These are phyloP conservation scores for Pocillopora grandis DNA, from an alignment of 92 coral and sea anemone genomes.

Conservation along the genomic window DNA sequence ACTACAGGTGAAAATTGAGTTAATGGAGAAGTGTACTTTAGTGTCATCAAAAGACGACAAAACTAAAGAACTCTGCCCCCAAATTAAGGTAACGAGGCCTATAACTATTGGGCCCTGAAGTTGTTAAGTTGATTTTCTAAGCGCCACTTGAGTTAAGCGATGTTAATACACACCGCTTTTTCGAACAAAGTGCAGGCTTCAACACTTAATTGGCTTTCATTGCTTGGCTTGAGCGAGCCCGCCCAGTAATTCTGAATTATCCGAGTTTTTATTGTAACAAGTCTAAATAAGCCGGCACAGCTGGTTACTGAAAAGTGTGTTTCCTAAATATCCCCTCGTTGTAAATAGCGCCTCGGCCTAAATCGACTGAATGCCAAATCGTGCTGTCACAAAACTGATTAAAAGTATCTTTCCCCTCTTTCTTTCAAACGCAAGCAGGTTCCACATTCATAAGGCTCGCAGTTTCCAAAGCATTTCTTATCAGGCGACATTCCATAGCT, in stretches of 20 bases:
- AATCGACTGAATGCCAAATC: neutral
- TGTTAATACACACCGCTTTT: constrained; percentile 26
- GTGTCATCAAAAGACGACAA: constrained; percentile 3
- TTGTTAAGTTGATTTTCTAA: constrained; percentile 29
- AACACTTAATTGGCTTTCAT: constrained; percentile 27
- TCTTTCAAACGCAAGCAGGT: constrained; percentile 13
- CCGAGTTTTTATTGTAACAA: neutral
- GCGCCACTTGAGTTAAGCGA: constrained; percentile 24
- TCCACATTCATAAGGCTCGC: neutral
- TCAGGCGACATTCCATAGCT: constrained; percentile 27
- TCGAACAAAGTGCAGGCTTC: constrained; percentile 29
- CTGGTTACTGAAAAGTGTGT: neutral
- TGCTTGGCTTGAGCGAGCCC: neutral
- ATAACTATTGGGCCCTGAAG: constrained; percentile 9
- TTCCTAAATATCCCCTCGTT: neutral
- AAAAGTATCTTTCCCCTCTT: neutral
- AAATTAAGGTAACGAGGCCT: constrained; percentile 43
- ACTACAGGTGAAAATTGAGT: constrained; percentile 15
- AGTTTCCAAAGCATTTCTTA: neutral
- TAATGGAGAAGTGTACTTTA: constrained; percentile 10
- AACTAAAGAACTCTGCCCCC: constrained; percentile 13
- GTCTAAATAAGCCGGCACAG: constrained; percentile 12
- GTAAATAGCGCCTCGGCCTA: neutral
- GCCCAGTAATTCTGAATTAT: constrained; percentile 6
- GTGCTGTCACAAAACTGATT: neutral